These are phyloP conservation scores for Microctonus brassicae DNA, from an alignment of 2,888 invertebrate genomes.

Conservation along the genomic window DNA sequence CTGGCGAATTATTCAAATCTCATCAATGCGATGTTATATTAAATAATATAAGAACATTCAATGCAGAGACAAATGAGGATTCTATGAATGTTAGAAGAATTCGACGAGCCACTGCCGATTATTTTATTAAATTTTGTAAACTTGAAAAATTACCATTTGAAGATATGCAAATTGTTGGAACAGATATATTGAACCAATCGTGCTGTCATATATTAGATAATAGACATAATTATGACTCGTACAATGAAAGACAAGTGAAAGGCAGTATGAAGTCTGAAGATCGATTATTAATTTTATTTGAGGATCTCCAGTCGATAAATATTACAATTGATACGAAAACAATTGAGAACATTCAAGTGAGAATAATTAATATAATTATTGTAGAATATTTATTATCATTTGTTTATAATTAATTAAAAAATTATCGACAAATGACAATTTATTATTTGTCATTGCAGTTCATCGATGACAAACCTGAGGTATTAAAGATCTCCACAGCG, in stretches of 20 bases:
- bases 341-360: constrained; percentile 52
- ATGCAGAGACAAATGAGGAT: constrained; percentile 46
- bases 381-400: constrained; percentile 66
- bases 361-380: constrained; percentile 27
- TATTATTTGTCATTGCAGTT: constrained; percentile 58
- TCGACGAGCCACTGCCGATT: constrained; percentile 66
- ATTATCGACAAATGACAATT: constrained; percentile 64
- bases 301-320: constrained; percentile 1
- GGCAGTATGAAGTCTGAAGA: constrained; percentile 71
- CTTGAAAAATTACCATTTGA: constrained; percentile 71
- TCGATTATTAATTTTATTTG: constrained; percentile 21
- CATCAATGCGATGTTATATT: constrained; percentile 79
- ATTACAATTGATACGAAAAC: background rate
- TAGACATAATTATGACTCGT: constrained; percentile 70
- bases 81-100: constrained; percentile 54
- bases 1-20: constrained; percentile 77
- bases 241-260: constrained; percentile 73
- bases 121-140: constrained; percentile 75
- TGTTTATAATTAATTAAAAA: constrained; percentile 41
- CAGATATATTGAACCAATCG: background rate
- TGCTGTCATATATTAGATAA: background rate
- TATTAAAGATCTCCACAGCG: constrained; percentile 66
- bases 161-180: constrained; percentile 32
- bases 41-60: constrained; percentile 76
- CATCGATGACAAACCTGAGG: constrained; percentile 63